These are phyloP conservation scores for Ceratosolen solmsi DNA, from an alignment of 1,140 invertebrate species.

Conservation along the genomic window DNA sequence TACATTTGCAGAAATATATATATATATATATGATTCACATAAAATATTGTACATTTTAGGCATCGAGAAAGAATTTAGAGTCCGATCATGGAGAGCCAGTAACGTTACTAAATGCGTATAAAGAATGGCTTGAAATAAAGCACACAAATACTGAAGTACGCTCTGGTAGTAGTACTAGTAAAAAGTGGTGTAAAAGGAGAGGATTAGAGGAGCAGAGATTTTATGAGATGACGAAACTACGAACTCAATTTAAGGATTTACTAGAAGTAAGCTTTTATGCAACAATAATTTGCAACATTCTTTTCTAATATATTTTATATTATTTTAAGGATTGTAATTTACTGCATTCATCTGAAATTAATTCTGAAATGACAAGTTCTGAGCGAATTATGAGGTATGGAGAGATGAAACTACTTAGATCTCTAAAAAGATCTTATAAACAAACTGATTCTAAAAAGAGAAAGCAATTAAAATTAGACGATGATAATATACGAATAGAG, in stretches of 20 bases:
- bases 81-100: constrained; percentile 97
- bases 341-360: constrained; percentile 74
- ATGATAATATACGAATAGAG: constrained; percentile 73
- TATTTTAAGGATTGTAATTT: constrained; percentile 79
- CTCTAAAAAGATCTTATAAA: constrained; percentile 80
- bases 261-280: constrained; percentile 76
- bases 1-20: too few species aligned
- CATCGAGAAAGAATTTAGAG: constrained; percentile 85
- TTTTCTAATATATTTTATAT: constrained; percentile 24
- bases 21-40: constrained; percentile 9
- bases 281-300: constrained; percentile 2
- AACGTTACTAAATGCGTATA: constrained; percentile 90
- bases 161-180: constrained; percentile 71
- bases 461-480: constrained; percentile 82
- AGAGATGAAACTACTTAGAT: constrained; percentile 88
- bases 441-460: constrained; percentile 78
- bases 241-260: constrained; percentile 90
- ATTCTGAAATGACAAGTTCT: constrained; percentile 79
- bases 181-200: constrained; percentile 89
- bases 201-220: constrained; percentile 97
- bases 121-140: constrained; percentile 91
- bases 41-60: constrained; percentile 69
- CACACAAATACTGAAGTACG: constrained; percentile 66
- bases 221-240: constrained; percentile 95
- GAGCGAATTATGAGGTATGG: constrained; percentile 88